A percentile compares a stretch with the other conserved stretches of the same genome.
Conservation (phyloP, 2,888 invertebrate species). For the Eucera pruinosa region DNA sequence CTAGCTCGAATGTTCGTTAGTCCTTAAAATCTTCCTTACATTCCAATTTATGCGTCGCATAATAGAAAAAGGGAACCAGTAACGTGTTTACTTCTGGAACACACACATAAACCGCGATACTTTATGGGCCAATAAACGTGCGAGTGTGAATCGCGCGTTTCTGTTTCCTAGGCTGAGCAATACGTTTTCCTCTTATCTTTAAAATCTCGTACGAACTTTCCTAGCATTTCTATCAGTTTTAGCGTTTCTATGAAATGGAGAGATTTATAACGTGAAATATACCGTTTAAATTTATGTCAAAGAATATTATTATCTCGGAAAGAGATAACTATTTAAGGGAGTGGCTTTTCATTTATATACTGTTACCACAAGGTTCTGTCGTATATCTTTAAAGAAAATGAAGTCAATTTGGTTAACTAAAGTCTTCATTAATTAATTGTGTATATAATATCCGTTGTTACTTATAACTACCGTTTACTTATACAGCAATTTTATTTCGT, state of each 20-base stretch:
- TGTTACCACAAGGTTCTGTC: no score
- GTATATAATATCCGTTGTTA: no score
- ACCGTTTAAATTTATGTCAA: no score
- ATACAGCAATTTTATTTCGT: no score
- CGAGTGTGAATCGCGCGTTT: constrained; percentile 25
- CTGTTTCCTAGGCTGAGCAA: background rate
- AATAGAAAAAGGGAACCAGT: constrained; percentile 8
- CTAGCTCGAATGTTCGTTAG: constrained; percentile 3
- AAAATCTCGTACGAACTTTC: constrained; percentile 3
- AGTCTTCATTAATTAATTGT: no score
- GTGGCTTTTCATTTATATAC: no score
- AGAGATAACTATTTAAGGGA: no score
- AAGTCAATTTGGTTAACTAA: no score
- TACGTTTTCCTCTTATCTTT: constrained; percentile 14
- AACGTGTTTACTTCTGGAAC: constrained; percentile 28
- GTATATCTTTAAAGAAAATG: no score
- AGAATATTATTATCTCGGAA: no score
- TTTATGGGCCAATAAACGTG: constrained; percentile 42
- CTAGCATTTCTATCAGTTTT: constrained; percentile 6
- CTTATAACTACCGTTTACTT: no score
- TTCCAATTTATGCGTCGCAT: constrained; percentile 26
- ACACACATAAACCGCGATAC: constrained; percentile 29
- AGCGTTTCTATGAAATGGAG: background rate
- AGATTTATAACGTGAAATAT: background rate
- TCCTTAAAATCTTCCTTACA: constrained; percentile 8